Percentiles rank a stretch among this genome's conserved stretches.
Conservation (phyloP, 2,888 invertebrate genomes). For the Watsonalla cultraria region DNA sequence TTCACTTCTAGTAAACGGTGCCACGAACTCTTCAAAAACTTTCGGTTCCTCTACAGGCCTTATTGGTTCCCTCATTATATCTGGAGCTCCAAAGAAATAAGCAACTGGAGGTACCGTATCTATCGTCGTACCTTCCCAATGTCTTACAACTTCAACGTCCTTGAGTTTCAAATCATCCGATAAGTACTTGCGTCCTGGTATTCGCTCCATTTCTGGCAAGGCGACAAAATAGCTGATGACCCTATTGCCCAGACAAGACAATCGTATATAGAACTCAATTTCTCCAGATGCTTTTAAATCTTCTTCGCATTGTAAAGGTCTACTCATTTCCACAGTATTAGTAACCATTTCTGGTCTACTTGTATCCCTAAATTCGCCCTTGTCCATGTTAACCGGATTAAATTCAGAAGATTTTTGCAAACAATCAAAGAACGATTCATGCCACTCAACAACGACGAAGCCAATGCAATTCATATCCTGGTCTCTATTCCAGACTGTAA, state of each 20-base stretch:
- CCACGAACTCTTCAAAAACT: conserved; percentile 58
- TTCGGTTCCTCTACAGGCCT: conserved; percentile 43
- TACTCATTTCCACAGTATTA: conserved; percentile 56
- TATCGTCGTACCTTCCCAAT: conserved; percentile 68
- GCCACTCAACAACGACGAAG: conserved; percentile 60
- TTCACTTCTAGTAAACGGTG: conserved; percentile 61
- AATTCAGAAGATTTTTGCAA: conserved; percentile 48
- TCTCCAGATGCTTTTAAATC: conserved; percentile 66
- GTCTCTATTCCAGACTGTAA: conserved; percentile 70
- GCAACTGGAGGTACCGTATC: conserved; percentile 62
- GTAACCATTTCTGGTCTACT: conserved; percentile 55
- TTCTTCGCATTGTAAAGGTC: conserved; percentile 63
- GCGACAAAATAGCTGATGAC: conserved; percentile 58
- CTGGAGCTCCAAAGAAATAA: conserved; percentile 66
- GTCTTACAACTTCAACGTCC: conserved; percentile 66
- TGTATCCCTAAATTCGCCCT: conserved; percentile 60
- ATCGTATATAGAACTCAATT: conserved; percentile 57
- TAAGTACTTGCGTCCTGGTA: conserved; percentile 66
- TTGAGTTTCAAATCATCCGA: conserved; percentile 61
- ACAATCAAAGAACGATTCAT: conserved; percentile 57
- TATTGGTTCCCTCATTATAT: conserved; percentile 60
- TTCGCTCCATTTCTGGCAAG: conserved; percentile 68
- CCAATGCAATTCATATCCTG: conserved; percentile 63
- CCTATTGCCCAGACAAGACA: conserved; percentile 62
- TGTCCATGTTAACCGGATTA: conserved; percentile 62